phyloP scores from a whole-genome alignment of 30 jellyfish, hydroid and myxozoan genomes.

The Aurelia coerulea region DNA sequence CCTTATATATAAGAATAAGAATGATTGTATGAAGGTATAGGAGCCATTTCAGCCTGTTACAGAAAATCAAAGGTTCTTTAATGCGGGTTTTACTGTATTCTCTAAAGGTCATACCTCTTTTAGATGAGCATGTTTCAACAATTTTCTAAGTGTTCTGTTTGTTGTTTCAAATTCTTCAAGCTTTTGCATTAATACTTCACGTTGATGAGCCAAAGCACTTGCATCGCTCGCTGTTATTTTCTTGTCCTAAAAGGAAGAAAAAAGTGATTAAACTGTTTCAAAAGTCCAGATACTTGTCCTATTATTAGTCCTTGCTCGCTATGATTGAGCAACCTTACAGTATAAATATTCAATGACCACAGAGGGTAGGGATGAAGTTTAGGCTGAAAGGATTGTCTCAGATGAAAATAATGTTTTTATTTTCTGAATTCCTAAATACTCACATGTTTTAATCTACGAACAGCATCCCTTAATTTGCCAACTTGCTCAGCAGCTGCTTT shows the following conservation, averaged over 20 bases:
- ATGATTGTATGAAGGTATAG: too few relatives aligned
- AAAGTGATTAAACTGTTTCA: not conserved
- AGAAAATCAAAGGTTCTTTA: too few relatives aligned
- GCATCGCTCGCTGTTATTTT: constrained; percentile 77
- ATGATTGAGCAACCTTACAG: too few relatives aligned
- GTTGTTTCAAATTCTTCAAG: constrained; percentile 89
- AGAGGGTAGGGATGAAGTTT: too few relatives aligned
- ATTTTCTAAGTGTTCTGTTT: constrained; percentile 76
- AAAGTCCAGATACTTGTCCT: not conserved
- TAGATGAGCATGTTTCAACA: constrained; percentile 82
- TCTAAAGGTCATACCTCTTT: constrained; percentile 60
- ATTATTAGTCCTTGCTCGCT: too few relatives aligned
- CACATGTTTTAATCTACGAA: constrained; percentile 82
- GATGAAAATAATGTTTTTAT: too few relatives aligned
- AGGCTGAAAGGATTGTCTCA: too few relatives aligned
- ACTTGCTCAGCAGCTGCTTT: constrained; percentile 88
- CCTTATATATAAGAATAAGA: too few relatives aligned
- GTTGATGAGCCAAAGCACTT: constrained; percentile 81
- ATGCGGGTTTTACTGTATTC: too few relatives aligned
- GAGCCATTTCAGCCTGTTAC: too few relatives aligned
- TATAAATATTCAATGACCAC: too few relatives aligned
- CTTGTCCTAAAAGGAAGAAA: constrained; percentile 67
- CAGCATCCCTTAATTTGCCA: constrained; percentile 78
- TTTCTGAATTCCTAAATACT: not conserved
- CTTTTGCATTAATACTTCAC: constrained; percentile 81